phyloP scores from a whole-genome alignment of 2,113 vertebrate genomes.

The Anolis sagrei region DNA sequence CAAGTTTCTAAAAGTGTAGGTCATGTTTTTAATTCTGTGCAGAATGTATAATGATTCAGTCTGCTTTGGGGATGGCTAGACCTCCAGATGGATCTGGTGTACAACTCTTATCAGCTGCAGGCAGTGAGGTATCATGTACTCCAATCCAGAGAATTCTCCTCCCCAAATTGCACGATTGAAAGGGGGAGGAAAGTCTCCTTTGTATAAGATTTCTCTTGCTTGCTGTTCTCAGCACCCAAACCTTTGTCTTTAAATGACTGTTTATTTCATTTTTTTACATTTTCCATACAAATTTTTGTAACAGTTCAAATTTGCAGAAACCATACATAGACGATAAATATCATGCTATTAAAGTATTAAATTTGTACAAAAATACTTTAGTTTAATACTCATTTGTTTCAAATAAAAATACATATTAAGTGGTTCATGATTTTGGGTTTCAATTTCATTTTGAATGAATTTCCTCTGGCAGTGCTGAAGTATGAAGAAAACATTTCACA shows the following conservation, averaged over 20 bases:
- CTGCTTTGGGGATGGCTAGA: not conserved
- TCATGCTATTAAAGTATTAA: constrained; percentile 99
- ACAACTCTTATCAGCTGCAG: not conserved
- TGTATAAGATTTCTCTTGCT: not conserved
- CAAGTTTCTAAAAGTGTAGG: not conserved
- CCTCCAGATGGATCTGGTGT: no score
- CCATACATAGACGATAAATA: constrained; percentile 97
- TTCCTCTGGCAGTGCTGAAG: constrained; percentile 89
- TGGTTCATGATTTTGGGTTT: constrained; percentile 83
- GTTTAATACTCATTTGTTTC: constrained; percentile 98
- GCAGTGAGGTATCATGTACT: not conserved
- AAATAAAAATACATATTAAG: constrained; percentile 99
- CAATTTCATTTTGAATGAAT: constrained; percentile 73
- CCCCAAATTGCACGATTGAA: no score
- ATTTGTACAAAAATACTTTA: constrained; percentile 99
- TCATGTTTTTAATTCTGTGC: not conserved
- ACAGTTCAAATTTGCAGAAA: constrained; percentile 90
- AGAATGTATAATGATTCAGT: not conserved
- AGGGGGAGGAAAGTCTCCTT: not conserved
- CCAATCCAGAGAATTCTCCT: not conserved
- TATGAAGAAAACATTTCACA: constrained; percentile 57
- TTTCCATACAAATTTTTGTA: constrained; percentile 95
- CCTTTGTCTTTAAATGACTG: constrained; percentile 75
- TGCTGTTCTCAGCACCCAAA: not conserved
- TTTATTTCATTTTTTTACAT: constrained; percentile 85